Evolutionary conservation across 37 sponge, comb jelly and placozoan genomes (phyloP).

Genomic region (Oscarella lobularis): DNA sequence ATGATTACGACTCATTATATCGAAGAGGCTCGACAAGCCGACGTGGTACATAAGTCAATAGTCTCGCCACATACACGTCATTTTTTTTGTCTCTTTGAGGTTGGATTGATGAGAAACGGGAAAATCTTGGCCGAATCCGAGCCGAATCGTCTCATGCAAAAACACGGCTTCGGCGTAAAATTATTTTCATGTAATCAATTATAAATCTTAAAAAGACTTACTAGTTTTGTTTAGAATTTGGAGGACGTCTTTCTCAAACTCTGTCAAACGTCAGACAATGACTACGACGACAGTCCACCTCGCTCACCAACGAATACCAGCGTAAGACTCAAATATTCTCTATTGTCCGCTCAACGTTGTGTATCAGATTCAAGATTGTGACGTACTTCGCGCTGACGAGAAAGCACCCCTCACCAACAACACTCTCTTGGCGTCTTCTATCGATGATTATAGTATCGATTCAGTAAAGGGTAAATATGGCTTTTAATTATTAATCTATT

Average conservation of each 20-base stretch:
- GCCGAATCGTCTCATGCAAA: slow-evolving; percentile 39
- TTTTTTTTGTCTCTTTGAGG: slow-evolving; percentile 14
- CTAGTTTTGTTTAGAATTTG: slow-evolving; percentile 24
- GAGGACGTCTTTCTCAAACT: slow-evolving; percentile 71
- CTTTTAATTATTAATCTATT: too few species aligned
- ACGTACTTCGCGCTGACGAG: too few species aligned
- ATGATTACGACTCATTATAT: slow-evolving; percentile 84
- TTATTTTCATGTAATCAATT: not conserved
- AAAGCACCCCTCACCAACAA: too few species aligned
- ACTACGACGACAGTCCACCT: not conserved
- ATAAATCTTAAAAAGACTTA: not conserved
- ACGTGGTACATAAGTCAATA: slow-evolving; percentile 23
- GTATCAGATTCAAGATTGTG: too few species aligned
- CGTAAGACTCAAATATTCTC: not conserved
- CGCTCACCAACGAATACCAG: not conserved
- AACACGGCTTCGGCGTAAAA: slow-evolving; percentile 22
- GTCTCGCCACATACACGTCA: not conserved
- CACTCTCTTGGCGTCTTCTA: too few species aligned
- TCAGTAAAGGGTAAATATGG: too few species aligned
- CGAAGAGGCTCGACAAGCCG: slow-evolving; percentile 73
- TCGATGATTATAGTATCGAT: too few species aligned
- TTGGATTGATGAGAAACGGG: slow-evolving; percentile 80
- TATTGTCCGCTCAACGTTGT: too few species aligned
- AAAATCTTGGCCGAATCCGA: slow-evolving; percentile 40
- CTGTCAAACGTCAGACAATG: slow-evolving; percentile 27